Evolutionary conservation across 2,113 vertebrate genomes (phyloP).

Genomic region (Tachysurus vachellii): DNA sequence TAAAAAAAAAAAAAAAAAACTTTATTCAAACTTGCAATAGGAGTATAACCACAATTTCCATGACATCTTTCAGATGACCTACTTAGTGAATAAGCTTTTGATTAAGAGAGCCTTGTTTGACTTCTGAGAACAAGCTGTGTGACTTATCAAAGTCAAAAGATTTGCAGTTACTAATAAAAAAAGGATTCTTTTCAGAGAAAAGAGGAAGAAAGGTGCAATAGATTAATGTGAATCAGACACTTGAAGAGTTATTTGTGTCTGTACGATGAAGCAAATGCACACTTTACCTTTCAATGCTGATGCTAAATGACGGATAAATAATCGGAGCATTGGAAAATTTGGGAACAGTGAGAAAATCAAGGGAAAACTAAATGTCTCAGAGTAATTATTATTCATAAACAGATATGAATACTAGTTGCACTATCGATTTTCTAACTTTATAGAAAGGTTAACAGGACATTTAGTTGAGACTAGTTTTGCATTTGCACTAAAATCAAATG

Average conservation of each 20-base stretch:
- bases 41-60: neutral
- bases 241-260: neutral
- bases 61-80: neutral
- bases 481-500: neutral
- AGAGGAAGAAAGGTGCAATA: neutral
- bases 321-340: neutral
- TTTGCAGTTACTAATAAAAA: constrained; percentile 20
- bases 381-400: neutral
- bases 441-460: neutral
- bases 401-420: neutral
- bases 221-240: neutral
- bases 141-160: constrained; percentile 23
- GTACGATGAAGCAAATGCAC: neutral
- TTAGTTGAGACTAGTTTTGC: neutral
- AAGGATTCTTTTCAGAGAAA: neutral
- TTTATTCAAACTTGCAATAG: neutral
- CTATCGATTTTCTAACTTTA: neutral
- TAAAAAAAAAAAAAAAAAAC: neutral
- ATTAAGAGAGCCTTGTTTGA: constrained; percentile 18
- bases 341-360: neutral
- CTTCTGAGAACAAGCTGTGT: constrained; percentile 15
- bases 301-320: neutral
- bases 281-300: neutral
- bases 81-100: constrained; percentile 14
- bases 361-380: neutral